A percentile compares a stretch with the other conserved stretches of the same genome.
Evolutionary conservation across 2,113 vertebrate species (phyloP).

Genomic region (Tichodroma muraria): DNA sequence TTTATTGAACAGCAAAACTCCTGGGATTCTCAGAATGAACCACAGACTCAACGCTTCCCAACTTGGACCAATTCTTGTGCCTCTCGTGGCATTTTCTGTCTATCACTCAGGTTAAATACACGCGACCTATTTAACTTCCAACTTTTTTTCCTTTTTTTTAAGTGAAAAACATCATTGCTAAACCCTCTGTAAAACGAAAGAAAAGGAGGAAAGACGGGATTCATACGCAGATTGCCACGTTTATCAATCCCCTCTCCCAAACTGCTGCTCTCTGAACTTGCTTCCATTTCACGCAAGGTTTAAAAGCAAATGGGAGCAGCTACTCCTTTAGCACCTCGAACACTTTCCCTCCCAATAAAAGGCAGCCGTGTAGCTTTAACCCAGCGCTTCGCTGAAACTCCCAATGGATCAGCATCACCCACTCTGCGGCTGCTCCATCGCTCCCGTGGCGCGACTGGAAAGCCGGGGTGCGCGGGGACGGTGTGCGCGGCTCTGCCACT

Average conservation of each 20-base stretch:
- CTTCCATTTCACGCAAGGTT: background rate
- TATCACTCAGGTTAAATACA: background rate
- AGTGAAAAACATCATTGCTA: background rate
- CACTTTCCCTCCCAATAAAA: background rate
- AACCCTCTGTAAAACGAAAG: background rate
- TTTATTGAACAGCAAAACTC: background rate
- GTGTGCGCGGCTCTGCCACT: rapidly evolving
- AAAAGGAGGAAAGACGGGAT: background rate
- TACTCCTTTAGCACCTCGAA: background rate
- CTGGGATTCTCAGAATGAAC: background rate
- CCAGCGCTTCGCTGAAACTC: background rate
- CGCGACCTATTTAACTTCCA: background rate
- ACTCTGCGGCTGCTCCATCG: background rate
- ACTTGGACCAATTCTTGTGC: rapidly evolving
- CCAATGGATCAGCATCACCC: background rate
- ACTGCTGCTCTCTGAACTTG: background rate
- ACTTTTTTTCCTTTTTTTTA: background rate
- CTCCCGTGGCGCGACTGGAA: background rate
- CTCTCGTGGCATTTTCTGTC: background rate
- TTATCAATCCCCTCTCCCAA: background rate
- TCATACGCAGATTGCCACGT: background rate
- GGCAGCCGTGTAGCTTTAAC: background rate
- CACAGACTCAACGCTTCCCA: background rate
- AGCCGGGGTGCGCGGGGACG: background rate
- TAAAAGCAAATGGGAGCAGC: background rate